phyloP scores from a whole-genome alignment of 2,888 invertebrate species.

The Hyposoter dolosus region DNA sequence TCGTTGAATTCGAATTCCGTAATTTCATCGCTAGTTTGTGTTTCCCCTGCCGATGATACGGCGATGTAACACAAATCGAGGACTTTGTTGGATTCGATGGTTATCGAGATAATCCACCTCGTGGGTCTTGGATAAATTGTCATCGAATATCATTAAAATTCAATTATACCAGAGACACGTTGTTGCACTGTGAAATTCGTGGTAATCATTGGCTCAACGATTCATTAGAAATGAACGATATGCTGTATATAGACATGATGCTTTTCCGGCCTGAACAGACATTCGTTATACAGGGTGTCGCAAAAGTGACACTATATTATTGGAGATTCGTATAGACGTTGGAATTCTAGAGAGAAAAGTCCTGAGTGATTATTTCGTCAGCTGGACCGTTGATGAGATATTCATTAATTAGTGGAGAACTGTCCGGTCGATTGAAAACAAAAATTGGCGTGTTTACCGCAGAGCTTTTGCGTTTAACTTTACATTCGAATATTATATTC shows the following conservation, averaged over 20 bases:
- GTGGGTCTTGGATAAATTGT: conserved; percentile 50
- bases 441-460: not conserved
- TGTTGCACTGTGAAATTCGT: conserved; percentile 40
- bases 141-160: conserved; percentile 57
- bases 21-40: conserved; percentile 32
- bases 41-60: conserved; percentile 8
- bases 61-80: conserved; percentile 14
- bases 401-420: not conserved
- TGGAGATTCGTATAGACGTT: not conserved
- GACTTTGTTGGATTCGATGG: not conserved
- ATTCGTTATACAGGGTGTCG: not conserved
- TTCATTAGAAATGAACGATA: conserved; percentile 42
- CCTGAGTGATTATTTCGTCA: not conserved
- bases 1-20: conserved; percentile 34
- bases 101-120: conserved; percentile 44
- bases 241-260: not conserved
- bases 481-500: not conserved
- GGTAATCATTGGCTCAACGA: conserved; percentile 28
- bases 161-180: conserved; percentile 46
- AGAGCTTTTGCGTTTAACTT: too few species aligned
- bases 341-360: not conserved
- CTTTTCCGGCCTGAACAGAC: not conserved
- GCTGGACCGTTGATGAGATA: not conserved
- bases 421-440: not conserved
- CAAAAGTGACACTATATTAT: not conserved